Evolutionary conservation across 2,113 vertebrate species (phyloP).

Genomic region (Peromyscus leucopus): DNA sequence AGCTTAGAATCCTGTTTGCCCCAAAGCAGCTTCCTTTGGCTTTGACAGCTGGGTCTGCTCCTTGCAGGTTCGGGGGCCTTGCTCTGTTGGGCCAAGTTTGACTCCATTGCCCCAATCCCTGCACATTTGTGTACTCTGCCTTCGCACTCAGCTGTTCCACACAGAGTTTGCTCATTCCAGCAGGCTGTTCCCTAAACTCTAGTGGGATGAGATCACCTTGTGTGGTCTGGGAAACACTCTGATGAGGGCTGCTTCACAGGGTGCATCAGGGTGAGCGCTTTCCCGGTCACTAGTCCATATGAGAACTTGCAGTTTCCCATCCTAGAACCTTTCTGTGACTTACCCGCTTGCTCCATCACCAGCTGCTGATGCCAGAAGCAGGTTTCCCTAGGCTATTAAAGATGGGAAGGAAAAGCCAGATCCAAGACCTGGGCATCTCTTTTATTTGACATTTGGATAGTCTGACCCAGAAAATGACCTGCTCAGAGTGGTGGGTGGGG

Average conservation of each 20-base stretch:
- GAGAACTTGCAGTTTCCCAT: not conserved
- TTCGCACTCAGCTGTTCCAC: not conserved
- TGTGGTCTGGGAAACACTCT: not conserved
- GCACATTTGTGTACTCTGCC: not conserved
- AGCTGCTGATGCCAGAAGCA: slow-evolving; percentile 23
- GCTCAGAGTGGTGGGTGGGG: not conserved
- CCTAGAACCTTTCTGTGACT: not conserved
- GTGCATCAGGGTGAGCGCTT: not conserved
- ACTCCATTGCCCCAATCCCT: not conserved
- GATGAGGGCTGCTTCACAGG: not conserved
- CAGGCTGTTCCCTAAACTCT: not conserved
- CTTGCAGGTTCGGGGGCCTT: not conserved
- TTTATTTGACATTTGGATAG: slow-evolving; percentile 15
- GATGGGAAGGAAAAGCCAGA: not conserved
- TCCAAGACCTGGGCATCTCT: not conserved
- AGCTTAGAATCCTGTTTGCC: not conserved
- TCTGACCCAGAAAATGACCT: not conserved
- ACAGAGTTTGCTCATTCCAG: slow-evolving; percentile 38
- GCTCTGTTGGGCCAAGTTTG: not conserved
- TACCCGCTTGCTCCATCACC: not conserved
- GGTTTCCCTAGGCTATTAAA: not conserved
- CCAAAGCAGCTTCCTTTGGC: not conserved
- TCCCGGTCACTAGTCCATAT: not conserved
- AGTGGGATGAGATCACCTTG: slow-evolving; percentile 11
- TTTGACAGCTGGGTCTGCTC: not conserved